phyloP scores from a whole-genome alignment of 2,113 vertebrate species.

The Carassius carassius region DNA sequence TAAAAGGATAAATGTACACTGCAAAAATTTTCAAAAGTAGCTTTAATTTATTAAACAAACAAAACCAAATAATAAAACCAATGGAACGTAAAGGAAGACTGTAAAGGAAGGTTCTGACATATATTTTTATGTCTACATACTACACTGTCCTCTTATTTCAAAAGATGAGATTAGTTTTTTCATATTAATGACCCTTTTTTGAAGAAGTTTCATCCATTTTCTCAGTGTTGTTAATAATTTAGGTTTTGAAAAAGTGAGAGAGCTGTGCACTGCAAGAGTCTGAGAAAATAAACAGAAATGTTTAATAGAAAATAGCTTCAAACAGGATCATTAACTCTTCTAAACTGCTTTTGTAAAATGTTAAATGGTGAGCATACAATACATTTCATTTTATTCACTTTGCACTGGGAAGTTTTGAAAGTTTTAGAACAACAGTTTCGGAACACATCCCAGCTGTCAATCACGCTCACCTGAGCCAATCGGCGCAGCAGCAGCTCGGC shows the following conservation, averaged over 20 bases:
- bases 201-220: not conserved
- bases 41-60: not conserved
- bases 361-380: not conserved
- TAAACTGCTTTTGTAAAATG: not conserved
- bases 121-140: not conserved
- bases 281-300: conserved; percentile 6
- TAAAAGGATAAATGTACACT: too few species aligned
- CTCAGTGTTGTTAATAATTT: not conserved
- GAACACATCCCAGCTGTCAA: not conserved
- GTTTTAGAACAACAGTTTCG: not conserved
- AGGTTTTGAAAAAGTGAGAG: not conserved
- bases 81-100: not conserved
- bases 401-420: not conserved
- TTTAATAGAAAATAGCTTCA: conserved; percentile 1
- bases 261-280: not conserved
- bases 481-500: conserved; percentile 93
- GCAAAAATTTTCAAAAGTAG: too few species aligned
- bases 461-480: conserved; percentile 86
- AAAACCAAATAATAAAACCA: not conserved
- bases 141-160: too few species aligned
- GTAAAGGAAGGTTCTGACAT: not conserved
- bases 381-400: not conserved
- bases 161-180: not conserved
- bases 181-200: not conserved
- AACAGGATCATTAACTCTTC: conserved; percentile 13